These are phyloP conservation scores for Nephrotoma flavescens DNA, from an alignment of 2,888 invertebrate species.

Conservation along the genomic window DNA sequence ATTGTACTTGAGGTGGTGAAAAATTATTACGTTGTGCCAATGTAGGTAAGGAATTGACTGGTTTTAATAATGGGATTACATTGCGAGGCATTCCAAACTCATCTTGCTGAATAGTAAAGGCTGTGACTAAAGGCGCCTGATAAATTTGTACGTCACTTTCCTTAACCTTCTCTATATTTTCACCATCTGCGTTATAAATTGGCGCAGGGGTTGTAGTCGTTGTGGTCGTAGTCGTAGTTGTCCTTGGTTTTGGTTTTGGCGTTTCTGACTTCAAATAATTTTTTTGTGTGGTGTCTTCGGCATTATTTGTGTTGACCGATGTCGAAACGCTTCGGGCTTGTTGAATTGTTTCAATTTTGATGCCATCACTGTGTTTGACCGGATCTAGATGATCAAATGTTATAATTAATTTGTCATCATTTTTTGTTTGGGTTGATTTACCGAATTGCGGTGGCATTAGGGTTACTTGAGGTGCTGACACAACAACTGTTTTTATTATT, in stretches of 20 bases:
- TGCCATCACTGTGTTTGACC: conserved; percentile 28
- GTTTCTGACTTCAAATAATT: neutral
- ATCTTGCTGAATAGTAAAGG: conserved; percentile 75
- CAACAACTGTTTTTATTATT: conserved; percentile 31
- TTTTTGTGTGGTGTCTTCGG: conserved; percentile 4
- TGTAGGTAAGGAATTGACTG: neutral
- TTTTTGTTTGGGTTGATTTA: conserved; percentile 20
- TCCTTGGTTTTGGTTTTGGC: conserved; percentile 15
- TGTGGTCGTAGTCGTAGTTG: conserved; percentile 24
- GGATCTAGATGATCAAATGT: conserved; percentile 33
- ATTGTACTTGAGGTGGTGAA: conserved; percentile 18
- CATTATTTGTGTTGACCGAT: conserved; percentile 21
- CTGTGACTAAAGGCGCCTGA: conserved; percentile 67
- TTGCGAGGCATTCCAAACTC: conserved; percentile 62
- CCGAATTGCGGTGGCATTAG: conserved; percentile 7
- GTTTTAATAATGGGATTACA: conserved; percentile 56
- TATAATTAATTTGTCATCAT: conserved; percentile 32
- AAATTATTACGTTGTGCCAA: conserved; percentile 6
- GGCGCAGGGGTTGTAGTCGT: conserved; percentile 46
- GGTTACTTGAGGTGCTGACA: conserved; percentile 8
- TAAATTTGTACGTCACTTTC: conserved; percentile 63
- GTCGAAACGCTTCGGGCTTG: conserved; percentile 28
- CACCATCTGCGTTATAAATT: conserved; percentile 52
- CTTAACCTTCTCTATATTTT: conserved; percentile 50
- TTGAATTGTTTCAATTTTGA: conserved; percentile 30